Evolutionary conservation across 2,113 vertebrate genomes (phyloP).

Genomic region (Ceuthmochares aereus): DNA sequence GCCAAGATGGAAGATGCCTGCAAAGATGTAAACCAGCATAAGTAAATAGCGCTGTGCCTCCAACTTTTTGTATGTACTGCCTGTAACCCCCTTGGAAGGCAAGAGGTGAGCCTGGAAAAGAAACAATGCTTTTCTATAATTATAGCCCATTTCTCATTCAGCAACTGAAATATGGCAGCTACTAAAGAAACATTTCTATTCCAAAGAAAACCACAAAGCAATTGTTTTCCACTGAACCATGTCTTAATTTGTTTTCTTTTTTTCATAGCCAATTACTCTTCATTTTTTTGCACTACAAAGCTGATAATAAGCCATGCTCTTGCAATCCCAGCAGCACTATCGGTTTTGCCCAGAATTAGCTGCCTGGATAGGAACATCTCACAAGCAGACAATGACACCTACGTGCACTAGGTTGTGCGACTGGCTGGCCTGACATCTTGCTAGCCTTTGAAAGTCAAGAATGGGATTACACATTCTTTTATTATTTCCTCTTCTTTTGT

Average conservation of each 20-base stretch:
- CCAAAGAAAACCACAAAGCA: slow-evolving; percentile 24
- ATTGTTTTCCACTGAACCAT: slow-evolving; percentile 28
- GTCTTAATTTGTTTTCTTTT: slow-evolving; percentile 47
- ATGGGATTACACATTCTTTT: neutral
- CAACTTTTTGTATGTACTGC: neutral
- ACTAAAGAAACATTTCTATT: neutral
- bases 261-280: neutral
- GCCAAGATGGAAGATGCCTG: neutral
- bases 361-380: neutral
- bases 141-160: slow-evolving; percentile 22
- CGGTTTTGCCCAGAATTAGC: neutral
- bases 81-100: neutral
- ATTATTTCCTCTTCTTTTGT: neutral
- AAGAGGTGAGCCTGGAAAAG: neutral
- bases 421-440: neutral
- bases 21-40: neutral
- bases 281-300: neutral
- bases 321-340: neutral
- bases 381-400: neutral
- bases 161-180: neutral
- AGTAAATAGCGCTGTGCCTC: neutral
- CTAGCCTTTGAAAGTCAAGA: neutral
- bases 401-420: neutral
- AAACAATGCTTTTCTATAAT: slow-evolving; percentile 18
- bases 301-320: neutral